Percentiles rank a stretch among this genome's conserved stretches.
phyloP scores from a whole-genome alignment of 2,888 invertebrate genomes.

The Lysandra bellargus region DNA sequence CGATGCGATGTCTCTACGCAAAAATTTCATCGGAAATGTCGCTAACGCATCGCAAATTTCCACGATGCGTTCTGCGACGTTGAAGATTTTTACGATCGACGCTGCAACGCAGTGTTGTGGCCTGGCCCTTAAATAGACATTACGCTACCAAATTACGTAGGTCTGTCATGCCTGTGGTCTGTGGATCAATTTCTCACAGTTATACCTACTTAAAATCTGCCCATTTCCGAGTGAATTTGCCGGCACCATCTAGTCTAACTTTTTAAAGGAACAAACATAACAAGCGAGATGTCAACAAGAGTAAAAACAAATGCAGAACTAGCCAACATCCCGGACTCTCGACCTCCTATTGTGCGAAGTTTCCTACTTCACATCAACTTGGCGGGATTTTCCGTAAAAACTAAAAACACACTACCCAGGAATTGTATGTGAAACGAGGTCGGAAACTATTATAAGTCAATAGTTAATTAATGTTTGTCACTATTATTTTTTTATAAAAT shows the following conservation, averaged over 20 bases:
- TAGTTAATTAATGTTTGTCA: not conserved
- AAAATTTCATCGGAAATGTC: no score
- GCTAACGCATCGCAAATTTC: no score
- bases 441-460: not conserved
- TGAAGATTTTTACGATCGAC: no score
- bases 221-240: not conserved
- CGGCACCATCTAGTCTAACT: not conserved
- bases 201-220: no score
- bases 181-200: no score
- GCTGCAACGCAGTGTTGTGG: no score
- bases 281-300: constrained; percentile 10
- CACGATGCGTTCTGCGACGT: no score
- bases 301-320: constrained; percentile 3
- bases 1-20: no score
- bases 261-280: not conserved
- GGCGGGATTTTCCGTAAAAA: constrained; percentile 14
- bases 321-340: constrained; percentile 5
- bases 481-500: not conserved
- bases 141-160: no score
- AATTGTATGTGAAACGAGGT: not conserved
- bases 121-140: no score
- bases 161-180: no score
- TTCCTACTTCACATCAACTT: constrained; percentile 17
- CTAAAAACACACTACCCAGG: constrained; percentile 3
- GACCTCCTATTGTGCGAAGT: constrained; percentile 7